Conservation (phyloP, 1,140 invertebrate species). For the Drosophila aff. region DNA sequence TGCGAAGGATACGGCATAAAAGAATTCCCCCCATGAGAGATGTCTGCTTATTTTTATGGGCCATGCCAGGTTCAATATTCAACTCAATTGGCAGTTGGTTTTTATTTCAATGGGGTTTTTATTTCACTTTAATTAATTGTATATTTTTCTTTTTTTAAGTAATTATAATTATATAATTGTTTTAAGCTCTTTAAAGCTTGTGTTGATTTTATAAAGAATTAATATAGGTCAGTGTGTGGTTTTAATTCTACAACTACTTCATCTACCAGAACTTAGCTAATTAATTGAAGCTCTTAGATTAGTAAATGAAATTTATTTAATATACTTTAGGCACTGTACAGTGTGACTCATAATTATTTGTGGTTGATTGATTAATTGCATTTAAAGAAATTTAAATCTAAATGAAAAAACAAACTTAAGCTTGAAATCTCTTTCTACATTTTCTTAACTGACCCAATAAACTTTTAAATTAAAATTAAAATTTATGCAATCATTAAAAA, state of each 20-base stretch:
- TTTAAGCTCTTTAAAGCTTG: background rate
- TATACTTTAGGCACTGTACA: rapidly evolving
- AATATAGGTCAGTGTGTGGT: background rate
- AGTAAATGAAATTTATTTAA: background rate
- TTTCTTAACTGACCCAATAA: background rate
- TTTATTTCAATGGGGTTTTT: background rate
- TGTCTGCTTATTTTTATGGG: conserved; percentile 12
- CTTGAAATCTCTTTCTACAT: background rate
- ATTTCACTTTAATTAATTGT: background rate
- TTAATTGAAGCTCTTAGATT: background rate
- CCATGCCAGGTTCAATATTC: conserved; percentile 6
- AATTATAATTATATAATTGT: background rate
- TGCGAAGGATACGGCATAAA: conserved; percentile 13
- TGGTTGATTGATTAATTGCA: background rate
- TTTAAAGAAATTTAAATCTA: background rate
- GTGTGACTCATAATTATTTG: no score
- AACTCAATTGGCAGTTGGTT: background rate
- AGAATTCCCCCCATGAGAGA: background rate
- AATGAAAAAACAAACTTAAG: no score
- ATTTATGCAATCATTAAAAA: no score
- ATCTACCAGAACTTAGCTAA: background rate
- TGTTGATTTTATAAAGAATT: background rate
- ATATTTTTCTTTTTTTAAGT: background rate
- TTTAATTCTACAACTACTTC: background rate
- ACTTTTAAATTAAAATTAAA: background rate